These are phyloP conservation scores for Pipistrellus pygmaeus DNA, from an alignment of 2,797 vertebrate genomes.

Conservation along the genomic window DNA sequence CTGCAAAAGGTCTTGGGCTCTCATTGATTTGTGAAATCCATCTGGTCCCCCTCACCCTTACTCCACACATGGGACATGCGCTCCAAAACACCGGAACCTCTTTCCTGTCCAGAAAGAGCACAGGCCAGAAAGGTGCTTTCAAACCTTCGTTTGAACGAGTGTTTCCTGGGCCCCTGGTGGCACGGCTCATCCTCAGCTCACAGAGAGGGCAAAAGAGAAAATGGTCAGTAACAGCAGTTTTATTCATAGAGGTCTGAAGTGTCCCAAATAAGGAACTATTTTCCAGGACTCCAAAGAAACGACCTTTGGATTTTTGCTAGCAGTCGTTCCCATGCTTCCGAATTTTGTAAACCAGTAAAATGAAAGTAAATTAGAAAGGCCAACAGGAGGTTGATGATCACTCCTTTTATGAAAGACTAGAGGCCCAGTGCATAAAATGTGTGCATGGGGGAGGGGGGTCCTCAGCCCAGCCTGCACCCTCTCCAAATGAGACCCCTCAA, in stretches of 20 bases:
- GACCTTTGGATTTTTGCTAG: not conserved
- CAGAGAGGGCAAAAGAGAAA: not conserved
- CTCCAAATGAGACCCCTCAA: no score
- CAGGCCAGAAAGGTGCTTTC: not conserved
- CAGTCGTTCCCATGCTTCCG: not conserved
- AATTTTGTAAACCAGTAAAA: constrained; percentile 5
- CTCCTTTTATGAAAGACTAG: not conserved
- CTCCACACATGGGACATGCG: not conserved
- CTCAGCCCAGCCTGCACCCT: no score
- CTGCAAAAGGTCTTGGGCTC: not conserved
- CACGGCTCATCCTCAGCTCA: not conserved
- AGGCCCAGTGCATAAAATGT: no score
- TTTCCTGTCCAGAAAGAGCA: not conserved
- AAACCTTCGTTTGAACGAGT: not conserved
- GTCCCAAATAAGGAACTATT: not conserved
- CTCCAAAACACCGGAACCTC: not conserved
- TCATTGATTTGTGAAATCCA: not conserved
- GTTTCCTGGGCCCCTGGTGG: not conserved
- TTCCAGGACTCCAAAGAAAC: not conserved
- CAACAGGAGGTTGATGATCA: not conserved
- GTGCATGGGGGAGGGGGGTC: no score
- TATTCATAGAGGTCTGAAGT: not conserved
- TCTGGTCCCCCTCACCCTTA: not conserved
- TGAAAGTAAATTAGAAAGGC: constrained; percentile 4
- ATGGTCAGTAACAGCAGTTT: not conserved